Conservation (phyloP, 2,888 invertebrate genomes). For the Athripsodes cinereus region DNA sequence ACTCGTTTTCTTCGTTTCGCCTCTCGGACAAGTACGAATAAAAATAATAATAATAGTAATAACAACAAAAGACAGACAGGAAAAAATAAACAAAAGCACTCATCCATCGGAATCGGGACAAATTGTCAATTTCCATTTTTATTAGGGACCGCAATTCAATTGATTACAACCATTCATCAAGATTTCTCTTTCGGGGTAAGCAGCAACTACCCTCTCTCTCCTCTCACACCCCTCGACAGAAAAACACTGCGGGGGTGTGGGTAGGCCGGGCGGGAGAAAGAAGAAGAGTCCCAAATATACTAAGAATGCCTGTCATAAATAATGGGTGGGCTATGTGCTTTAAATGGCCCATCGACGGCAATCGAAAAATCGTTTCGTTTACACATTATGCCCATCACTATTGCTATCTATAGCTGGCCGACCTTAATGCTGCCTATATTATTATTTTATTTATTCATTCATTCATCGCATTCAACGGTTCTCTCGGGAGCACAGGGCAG, state of each 20-base stretch:
- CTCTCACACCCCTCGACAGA: not conserved
- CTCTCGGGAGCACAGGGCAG: no score
- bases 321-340: conserved; percentile 15
- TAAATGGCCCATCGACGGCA: conserved; percentile 20
- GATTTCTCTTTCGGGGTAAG: conserved; percentile 6
- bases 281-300: not conserved
- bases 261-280: not conserved
- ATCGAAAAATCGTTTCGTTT: not conserved
- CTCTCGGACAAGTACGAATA: no score
- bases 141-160: conserved; percentile 21
- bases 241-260: no score
- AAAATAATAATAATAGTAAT: no score
- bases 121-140: conserved; percentile 26
- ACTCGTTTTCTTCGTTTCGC: not conserved
- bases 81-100: conserved; percentile 18
- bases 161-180: conserved; percentile 21
- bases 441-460: no score
- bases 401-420: no score
- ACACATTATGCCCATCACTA: not conserved
- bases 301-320: conserved; percentile 23
- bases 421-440: no score
- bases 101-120: conserved; percentile 11
- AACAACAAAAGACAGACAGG: conserved; percentile 7
- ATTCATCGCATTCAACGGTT: no score
- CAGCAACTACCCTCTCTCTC: not conserved